Evolutionary conservation across 2,797 vertebrate species (phyloP), one percentile per base, ranked within the genome.

Genomic region (Cirrhinus mrigala): DNA sequence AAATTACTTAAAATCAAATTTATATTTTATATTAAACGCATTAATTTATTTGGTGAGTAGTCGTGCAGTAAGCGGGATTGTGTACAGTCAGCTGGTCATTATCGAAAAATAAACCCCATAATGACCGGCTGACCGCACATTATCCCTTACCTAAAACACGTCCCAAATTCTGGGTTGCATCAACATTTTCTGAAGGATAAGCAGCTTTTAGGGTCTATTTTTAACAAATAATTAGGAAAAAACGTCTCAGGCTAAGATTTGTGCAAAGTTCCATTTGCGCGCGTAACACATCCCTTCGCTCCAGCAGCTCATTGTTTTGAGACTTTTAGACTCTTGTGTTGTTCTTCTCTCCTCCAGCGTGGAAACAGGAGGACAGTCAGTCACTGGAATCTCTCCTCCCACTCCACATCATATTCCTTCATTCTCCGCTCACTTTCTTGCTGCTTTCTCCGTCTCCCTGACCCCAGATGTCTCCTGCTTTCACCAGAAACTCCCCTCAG

Each of bases 361-460:
- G 74, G 73, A 77, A 44, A 69, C 50, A 37, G 70, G 22, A 58
- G 69, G 81, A 71, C 54, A 60, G 81, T 69, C 79, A 8, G 64
- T 54, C 79, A 5, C 37, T 33, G 40, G 37, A 66, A 76, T 88
- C 89, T 88, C 89, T 87, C 82, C 68, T 86, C 37, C 87, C 90
- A 83, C 87, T 87, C 83, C 69, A 83, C 89, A 85, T 88, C 92
- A 83, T 85, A 69, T 70, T 75, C 46, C 87, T 90, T 92, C 91
- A 86, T 87, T 86, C 86, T 83, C 83, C 74, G 86, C 33, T 87
- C 86, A 83, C 58, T 68, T 56, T 54, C 88, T 87, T 86, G 88
- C 64, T 56, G 48, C 88, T 87, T 86, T 88, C 64, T 85, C 54
- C 33, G 11, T 83, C 58, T 79, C 46, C 84, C 84, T 83, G 84